Percentiles rank a stretch among this genome's conserved stretches.
phyloP scores from a whole-genome alignment of 1,140 invertebrate species.

The Pristionchus pacificus region DNA sequence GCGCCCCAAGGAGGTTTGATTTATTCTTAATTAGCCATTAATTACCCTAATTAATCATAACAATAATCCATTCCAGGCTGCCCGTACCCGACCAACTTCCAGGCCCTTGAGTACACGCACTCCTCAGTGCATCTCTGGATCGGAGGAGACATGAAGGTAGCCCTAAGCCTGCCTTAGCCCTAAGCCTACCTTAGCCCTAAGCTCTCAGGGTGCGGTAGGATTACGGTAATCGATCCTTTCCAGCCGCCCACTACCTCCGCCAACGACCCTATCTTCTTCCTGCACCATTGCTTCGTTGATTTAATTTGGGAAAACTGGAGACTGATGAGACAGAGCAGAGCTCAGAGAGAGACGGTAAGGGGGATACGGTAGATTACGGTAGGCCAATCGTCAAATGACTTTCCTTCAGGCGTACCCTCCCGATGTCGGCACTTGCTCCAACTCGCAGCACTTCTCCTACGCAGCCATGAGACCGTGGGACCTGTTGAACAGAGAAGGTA shows the following conservation, averaged over 20 bases:
- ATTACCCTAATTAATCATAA: neutral
- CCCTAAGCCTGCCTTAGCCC: neutral
- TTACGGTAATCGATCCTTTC: no score
- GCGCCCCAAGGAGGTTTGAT: slow-evolving; percentile 27
- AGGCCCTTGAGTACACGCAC: slow-evolving; percentile 52
- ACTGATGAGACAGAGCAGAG: slow-evolving; percentile 44
- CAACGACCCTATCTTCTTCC: slow-evolving; percentile 59
- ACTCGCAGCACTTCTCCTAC: slow-evolving; percentile 52
- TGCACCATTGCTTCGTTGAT: slow-evolving; percentile 61
- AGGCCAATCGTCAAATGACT: neutral
- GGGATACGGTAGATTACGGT: no score
- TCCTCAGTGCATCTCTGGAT: slow-evolving; percentile 56
- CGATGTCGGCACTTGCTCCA: slow-evolving; percentile 49
- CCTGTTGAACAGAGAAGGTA: slow-evolving; percentile 51
- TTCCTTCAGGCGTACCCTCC: slow-evolving; percentile 46
- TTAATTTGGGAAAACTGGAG: slow-evolving; percentile 57
- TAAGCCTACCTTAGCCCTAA: no score
- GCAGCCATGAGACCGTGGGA: slow-evolving; percentile 51
- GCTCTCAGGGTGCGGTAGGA: no score
- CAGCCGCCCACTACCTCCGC: slow-evolving; percentile 47
- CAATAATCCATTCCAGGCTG: slow-evolving; percentile 28
- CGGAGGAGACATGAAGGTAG: slow-evolving; percentile 51
- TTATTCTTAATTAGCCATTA: neutral
- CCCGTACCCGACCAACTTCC: slow-evolving; percentile 50
- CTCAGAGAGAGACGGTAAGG: neutral